phyloP scores from a whole-genome alignment of 2,797 vertebrate species.

The Amblyopsis hoosieri region DNA sequence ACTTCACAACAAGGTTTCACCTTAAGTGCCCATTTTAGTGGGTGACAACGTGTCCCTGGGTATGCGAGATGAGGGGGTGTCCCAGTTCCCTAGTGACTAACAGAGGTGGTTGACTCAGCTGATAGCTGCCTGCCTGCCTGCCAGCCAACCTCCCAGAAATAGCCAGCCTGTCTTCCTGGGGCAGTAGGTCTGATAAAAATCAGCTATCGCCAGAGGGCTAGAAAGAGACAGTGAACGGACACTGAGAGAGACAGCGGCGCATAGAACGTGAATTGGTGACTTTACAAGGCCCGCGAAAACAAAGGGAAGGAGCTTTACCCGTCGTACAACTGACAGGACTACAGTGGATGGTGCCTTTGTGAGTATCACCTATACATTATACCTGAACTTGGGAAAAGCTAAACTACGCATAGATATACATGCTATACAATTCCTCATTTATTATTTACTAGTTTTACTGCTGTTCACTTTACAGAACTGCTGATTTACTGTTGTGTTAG shows the following conservation, averaged over 20 bases:
- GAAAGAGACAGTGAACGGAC: constrained; percentile 52
- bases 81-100: constrained; percentile 57
- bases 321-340: constrained; percentile 5
- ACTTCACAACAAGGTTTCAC: constrained; percentile 56
- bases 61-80: constrained; percentile 58
- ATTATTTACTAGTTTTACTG: too few relatives aligned
- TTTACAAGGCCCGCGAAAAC: constrained; percentile 29
- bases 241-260: constrained; percentile 36
- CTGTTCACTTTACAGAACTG: not conserved
- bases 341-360: constrained; percentile 46
- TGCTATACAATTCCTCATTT: too few relatives aligned
- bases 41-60: constrained; percentile 66
- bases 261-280: constrained; percentile 24
- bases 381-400: not conserved
- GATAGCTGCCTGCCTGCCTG: constrained; percentile 63
- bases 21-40: constrained; percentile 56
- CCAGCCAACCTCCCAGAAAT: constrained; percentile 81
- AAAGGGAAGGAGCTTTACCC: constrained; percentile 15
- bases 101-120: constrained; percentile 76
- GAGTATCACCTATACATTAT: constrained; percentile 46
- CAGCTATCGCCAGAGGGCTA: constrained; percentile 79
- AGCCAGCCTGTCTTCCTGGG: constrained; percentile 75
- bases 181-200: constrained; percentile 80
- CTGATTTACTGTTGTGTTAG: not conserved
- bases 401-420: not conserved